Evolutionary conservation across 2,797 vertebrate species (phyloP), one percentile per base, ranked within the genome.

Genomic region (Sebastolobus alascanus): DNA sequence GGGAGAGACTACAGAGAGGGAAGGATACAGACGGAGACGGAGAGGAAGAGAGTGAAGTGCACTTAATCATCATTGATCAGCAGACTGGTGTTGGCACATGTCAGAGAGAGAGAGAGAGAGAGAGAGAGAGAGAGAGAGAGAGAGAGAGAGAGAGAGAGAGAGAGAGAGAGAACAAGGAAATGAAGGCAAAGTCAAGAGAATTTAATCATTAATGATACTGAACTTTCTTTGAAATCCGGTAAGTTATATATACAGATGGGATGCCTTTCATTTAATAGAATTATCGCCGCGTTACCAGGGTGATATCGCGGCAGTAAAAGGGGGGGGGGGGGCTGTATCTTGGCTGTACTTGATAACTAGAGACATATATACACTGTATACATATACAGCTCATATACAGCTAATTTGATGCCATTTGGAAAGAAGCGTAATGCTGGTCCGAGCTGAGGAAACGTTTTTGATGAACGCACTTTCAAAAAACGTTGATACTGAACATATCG

Each of bases 1-100:
- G 67, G n/a, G 40, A 54, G 27, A 38, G 37, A 25, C 18, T 6
- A 56, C n/a, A 73, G 66, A 63, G 61, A 50, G 29, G 5, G 63
- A 50, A 18, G 8, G 56, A 79, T 59, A 78, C 55, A 40, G 75
- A 66, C 3, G 12, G 54, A 79, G n/a, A 33, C 6, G 16, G 40
- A 35, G 20, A 66, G 56, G 27, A 25, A 59, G 8, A 31, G 18
- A 64, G 31, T 25, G 69, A 54, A 46, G 75, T 66, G 12, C 25
- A 25, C 16, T 82, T 61, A 59, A 77, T 89, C 68, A 69, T 79
- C 61, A 78, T 60, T 50, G 52, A 88, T 81, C 59, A 73, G 70
- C 29, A 69, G 66, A 80, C 29, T 43, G 3, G 72, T 65, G 61
- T 61, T 52, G 55, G 64, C 11, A 1, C 20, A 22, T n/a, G 18